These are phyloP conservation scores for Mesorhabditis sp. DNA, from an alignment of 2,888 invertebrate genomes.

Conservation along the genomic window DNA sequence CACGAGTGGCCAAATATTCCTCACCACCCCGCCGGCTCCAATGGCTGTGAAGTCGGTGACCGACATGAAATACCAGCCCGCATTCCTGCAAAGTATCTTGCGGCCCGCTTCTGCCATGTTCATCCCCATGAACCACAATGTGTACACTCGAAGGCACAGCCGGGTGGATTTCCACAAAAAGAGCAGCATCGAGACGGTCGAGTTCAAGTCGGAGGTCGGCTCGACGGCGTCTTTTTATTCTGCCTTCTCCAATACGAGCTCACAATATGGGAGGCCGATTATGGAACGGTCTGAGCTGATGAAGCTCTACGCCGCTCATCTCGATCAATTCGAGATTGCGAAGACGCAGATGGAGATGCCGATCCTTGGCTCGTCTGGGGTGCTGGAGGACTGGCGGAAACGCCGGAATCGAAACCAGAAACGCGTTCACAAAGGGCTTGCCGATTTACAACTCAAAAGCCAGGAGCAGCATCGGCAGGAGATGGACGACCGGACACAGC, in stretches of 20 bases:
- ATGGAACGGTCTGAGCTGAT: too few species aligned
- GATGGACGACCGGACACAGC: too few species aligned
- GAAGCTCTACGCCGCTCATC: too few species aligned
- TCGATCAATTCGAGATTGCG: too few species aligned
- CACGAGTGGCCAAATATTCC: conserved; percentile 36
- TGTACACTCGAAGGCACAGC: background rate
- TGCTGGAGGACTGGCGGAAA: too few species aligned
- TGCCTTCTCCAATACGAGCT: conserved; percentile 3
- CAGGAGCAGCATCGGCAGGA: too few species aligned
- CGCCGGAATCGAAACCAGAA: too few species aligned
- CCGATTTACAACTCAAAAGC: too few species aligned
- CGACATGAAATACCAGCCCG: conserved; percentile 25
- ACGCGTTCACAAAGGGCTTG: too few species aligned
- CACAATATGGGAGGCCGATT: background rate
- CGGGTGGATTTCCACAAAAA: background rate
- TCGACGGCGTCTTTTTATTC: conserved; percentile 13
- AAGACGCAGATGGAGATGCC: too few species aligned
- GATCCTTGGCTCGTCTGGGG: too few species aligned
- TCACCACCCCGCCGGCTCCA: conserved; percentile 17
- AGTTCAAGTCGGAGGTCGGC: conserved; percentile 4
- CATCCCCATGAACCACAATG: background rate
- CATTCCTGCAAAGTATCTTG: conserved; percentile 30
- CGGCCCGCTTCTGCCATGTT: too few species aligned
- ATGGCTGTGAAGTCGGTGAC: conserved; percentile 30
- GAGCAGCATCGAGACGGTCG: background rate